Evolutionary conservation across 2,113 vertebrate species (phyloP).

Genomic region (Hydrochoerus hydrochaeris): DNA sequence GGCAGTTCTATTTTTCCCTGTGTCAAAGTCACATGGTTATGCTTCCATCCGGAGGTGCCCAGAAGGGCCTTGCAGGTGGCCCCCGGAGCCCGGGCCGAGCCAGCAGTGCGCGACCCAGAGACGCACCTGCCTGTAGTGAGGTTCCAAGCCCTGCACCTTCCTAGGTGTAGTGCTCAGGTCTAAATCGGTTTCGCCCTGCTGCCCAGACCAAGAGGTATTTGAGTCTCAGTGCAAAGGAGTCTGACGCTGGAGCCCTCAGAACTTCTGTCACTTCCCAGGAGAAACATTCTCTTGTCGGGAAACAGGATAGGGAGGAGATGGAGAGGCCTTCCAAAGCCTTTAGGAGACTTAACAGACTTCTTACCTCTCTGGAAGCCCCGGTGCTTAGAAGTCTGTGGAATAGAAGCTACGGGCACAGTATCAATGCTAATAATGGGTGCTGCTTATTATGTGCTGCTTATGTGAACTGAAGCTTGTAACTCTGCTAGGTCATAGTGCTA

Average conservation of each 20-base stretch:
- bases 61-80: not conserved
- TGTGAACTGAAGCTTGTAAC: not conserved
- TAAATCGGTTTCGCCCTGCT: not conserved
- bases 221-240: not conserved
- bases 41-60: not conserved
- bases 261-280: not conserved
- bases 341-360: not conserved
- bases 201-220: not conserved
- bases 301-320: not conserved
- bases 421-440: not conserved
- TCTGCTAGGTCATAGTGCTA: not conserved
- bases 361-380: not conserved
- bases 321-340: not conserved
- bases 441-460: not conserved
- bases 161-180: not conserved
- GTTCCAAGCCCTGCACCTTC: fast-evolving
- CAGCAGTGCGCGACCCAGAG: not conserved
- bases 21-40: not conserved
- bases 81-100: not conserved
- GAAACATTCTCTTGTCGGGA: not conserved
- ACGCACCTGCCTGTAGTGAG: not conserved
- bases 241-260: not conserved
- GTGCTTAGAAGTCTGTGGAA: not conserved
- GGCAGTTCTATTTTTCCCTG: not conserved
- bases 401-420: not conserved